Evolutionary conservation across 2,888 invertebrate genomes (phyloP).

Genomic region (Agonopterix subpropinquella): DNA sequence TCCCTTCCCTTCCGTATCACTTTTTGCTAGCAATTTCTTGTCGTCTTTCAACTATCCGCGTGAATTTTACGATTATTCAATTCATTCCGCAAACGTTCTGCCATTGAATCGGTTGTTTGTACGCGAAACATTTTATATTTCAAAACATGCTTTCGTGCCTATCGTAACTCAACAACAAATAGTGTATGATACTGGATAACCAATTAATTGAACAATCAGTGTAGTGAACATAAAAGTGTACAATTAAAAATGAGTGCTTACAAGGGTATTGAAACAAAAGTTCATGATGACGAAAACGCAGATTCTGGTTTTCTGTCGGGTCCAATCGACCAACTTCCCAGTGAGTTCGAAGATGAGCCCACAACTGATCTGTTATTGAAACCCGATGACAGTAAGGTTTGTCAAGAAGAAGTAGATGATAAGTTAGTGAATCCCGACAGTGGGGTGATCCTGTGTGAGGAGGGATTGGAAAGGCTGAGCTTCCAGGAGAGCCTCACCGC

Average conservation of each 20-base stretch:
- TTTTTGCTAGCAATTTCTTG: background rate
- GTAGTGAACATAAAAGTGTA: constrained; percentile 12
- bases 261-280: constrained; percentile 48
- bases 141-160: constrained; percentile 43
- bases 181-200: constrained; percentile 4
- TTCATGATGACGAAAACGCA: constrained; percentile 41
- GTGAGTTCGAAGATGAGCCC: constrained; percentile 19
- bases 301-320: constrained; percentile 62
- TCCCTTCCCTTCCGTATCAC: background rate
- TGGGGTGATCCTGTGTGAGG: constrained; percentile 75
- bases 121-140: constrained; percentile 16
- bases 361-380: constrained; percentile 29
- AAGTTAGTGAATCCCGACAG: constrained; percentile 69
- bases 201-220: constrained; percentile 5
- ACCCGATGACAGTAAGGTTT: constrained; percentile 16
- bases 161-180: constrained; percentile 19
- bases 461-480: constrained; percentile 77
- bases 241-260: constrained; percentile 56
- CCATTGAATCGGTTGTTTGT: constrained; percentile 26
- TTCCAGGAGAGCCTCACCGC: constrained; percentile 21
- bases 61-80: constrained; percentile 8
- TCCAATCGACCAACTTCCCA: constrained; percentile 30
- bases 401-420: constrained; percentile 13
- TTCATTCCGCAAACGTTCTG: constrained; percentile 45
- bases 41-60: background rate